Percentiles rank a stretch among this genome's conserved stretches.
Evolutionary conservation across 2,113 vertebrate species (phyloP).

Genomic region (Orthonyx spaldingii): DNA sequence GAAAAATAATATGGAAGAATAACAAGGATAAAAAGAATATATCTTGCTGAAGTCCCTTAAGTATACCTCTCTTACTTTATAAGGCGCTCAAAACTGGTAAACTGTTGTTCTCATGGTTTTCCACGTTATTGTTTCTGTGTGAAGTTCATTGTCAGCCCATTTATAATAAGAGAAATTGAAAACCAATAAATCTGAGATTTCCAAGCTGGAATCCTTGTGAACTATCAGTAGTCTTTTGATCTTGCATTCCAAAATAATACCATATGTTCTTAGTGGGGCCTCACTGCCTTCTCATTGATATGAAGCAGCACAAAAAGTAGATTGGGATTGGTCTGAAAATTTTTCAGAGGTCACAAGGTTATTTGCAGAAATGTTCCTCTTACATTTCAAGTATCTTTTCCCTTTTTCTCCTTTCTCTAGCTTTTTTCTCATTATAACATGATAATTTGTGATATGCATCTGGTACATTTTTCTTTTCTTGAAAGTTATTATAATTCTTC

Average conservation of each 20-base stretch:
- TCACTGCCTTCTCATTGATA: constrained; percentile 5
- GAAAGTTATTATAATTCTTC: neutral
- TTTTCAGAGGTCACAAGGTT: neutral
- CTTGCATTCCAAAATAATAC: neutral
- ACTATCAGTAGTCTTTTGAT: neutral
- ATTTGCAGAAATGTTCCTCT: neutral
- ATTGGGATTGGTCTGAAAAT: neutral
- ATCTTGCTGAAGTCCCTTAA: neutral
- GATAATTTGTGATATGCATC: neutral
- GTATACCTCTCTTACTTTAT: neutral
- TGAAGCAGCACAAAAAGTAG: neutral
- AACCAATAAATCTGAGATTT: neutral
- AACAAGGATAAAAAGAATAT: neutral
- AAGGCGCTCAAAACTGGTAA: neutral
- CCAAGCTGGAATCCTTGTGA: neutral
- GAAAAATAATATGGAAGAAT: neutral
- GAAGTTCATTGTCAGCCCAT: neutral
- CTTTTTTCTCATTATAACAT: neutral
- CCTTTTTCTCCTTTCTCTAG: neutral
- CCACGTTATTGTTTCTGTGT: neutral
- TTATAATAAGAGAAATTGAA: neutral
- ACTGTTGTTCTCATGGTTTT: neutral
- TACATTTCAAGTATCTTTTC: neutral
- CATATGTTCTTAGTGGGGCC: neutral
- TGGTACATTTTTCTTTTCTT: neutral